Conservation (phyloP, 2,113 vertebrate species). For the Catharus bicknelli region DNA sequence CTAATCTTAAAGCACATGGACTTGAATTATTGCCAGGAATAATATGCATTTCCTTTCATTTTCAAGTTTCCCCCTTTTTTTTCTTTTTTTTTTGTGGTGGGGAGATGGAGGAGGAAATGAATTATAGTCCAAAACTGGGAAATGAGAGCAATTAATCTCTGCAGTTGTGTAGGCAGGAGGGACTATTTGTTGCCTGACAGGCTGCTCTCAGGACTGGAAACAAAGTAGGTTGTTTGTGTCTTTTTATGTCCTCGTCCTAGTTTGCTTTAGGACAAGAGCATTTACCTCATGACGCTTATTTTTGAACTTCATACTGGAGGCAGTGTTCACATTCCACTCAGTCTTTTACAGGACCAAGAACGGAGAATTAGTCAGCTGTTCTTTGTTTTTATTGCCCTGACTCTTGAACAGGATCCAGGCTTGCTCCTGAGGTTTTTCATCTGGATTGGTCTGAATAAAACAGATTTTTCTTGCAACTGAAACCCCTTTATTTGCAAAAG, state of each 20-base stretch:
- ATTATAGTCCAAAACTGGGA: slow-evolving; percentile 4
- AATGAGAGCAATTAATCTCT: slow-evolving; percentile 57
- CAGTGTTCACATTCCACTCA: slow-evolving; percentile 61
- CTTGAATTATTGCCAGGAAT: background rate
- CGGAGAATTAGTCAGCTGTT: slow-evolving; percentile 67
- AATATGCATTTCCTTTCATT: background rate
- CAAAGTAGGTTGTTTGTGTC: slow-evolving; percentile 60
- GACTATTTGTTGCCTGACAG: slow-evolving; percentile 57
- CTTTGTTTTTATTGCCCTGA: slow-evolving; percentile 67
- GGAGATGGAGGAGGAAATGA: background rate
- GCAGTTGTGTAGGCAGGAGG: slow-evolving; percentile 29
- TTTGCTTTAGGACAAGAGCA: slow-evolving; percentile 67
- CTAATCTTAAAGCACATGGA: background rate
- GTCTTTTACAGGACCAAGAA: slow-evolving; percentile 47
- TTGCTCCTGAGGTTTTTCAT: slow-evolving; percentile 63
- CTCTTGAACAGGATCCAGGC: slow-evolving; percentile 53
- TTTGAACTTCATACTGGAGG: slow-evolving; percentile 64
- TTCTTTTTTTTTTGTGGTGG: background rate
- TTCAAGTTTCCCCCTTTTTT: background rate
- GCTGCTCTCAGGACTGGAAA: slow-evolving; percentile 40
- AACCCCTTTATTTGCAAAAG: slow-evolving; percentile 39
- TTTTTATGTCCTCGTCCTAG: slow-evolving; percentile 65
- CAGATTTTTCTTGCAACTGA: slow-evolving; percentile 30
- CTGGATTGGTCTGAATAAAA: slow-evolving; percentile 47
- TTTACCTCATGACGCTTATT: slow-evolving; percentile 67